Evolutionary conservation across 1,140 invertebrate genomes (phyloP).

Genomic region (Cyrtorhinus lividipennis): DNA sequence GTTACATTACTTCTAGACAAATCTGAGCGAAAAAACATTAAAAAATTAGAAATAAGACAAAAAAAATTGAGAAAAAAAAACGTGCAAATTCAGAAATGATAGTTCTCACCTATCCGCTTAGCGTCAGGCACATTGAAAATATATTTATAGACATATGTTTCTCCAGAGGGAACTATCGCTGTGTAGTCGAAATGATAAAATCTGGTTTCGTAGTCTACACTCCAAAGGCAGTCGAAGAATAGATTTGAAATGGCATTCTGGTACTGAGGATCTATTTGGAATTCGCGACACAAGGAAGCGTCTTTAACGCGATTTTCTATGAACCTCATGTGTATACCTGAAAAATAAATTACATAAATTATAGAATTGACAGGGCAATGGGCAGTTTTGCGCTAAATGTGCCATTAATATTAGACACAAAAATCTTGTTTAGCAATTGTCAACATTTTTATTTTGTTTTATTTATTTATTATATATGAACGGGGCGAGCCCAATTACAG

Average conservation of each 20-base stretch:
- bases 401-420: no score
- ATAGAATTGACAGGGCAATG: neutral
- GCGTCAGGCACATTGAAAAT: conserved; percentile 16
- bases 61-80: neutral
- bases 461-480: no score
- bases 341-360: conserved; percentile 13
- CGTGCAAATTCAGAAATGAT: neutral
- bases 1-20: neutral
- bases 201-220: neutral
- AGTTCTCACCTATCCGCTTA: conserved; percentile 15
- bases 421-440: no score
- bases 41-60: conserved; percentile 1
- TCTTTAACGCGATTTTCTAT: conserved; percentile 16
- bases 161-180: conserved; percentile 12
- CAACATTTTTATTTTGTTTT: no score
- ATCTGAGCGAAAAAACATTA: conserved; percentile 8
- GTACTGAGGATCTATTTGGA: conserved; percentile 13
- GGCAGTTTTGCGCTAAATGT: no score
- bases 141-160: conserved; percentile 20
- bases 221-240: conserved; percentile 21
- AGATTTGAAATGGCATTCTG: conserved; percentile 8
- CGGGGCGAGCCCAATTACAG: no score
- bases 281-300: conserved; percentile 18
- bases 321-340: conserved; percentile 18
- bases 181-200: conserved; percentile 19